Percentiles rank a stretch among this genome's conserved stretches.
phyloP scores from a whole-genome alignment of 2,797 vertebrate genomes.

The Odontamblyopus rebecca region DNA sequence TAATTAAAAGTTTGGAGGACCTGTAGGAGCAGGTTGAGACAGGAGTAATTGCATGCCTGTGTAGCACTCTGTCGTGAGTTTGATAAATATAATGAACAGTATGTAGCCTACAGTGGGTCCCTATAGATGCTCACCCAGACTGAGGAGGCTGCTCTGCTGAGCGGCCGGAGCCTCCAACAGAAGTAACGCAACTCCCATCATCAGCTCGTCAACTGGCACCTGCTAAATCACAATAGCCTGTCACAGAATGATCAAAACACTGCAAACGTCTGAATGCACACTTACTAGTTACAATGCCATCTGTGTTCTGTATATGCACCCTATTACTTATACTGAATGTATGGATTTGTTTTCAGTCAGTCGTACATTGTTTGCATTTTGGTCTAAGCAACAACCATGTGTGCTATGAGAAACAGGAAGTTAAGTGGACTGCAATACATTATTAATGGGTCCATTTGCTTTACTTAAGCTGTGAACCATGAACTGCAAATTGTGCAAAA shows the following conservation, averaged over 20 bases:
- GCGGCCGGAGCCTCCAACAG: conserved; percentile 82
- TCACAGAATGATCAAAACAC: background rate
- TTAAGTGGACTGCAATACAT: background rate
- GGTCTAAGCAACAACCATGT: background rate
- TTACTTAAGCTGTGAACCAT: background rate
- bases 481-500: background rate
- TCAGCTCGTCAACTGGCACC: conserved; percentile 80
- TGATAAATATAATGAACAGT: conserved; percentile 13
- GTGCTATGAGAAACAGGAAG: background rate
- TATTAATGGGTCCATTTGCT: background rate
- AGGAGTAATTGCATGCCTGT: background rate
- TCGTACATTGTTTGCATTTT: background rate
- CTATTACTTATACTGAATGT: background rate
- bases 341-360: background rate
- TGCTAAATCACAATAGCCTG: conserved; percentile 64
- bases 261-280: background rate
- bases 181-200: conserved; percentile 84
- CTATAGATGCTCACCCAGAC: conserved; percentile 78
- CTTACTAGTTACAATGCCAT: background rate
- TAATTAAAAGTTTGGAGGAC: conserved; percentile 5
- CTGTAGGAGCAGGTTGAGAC: conserved; percentile 2
- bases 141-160: conserved; percentile 85
- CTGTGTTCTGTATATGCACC: background rate
- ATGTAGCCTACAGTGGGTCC: background rate
- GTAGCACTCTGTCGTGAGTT: background rate